Evolutionary conservation across 2,797 vertebrate species (phyloP).

Genomic region (Lycodopsis pacificus): DNA sequence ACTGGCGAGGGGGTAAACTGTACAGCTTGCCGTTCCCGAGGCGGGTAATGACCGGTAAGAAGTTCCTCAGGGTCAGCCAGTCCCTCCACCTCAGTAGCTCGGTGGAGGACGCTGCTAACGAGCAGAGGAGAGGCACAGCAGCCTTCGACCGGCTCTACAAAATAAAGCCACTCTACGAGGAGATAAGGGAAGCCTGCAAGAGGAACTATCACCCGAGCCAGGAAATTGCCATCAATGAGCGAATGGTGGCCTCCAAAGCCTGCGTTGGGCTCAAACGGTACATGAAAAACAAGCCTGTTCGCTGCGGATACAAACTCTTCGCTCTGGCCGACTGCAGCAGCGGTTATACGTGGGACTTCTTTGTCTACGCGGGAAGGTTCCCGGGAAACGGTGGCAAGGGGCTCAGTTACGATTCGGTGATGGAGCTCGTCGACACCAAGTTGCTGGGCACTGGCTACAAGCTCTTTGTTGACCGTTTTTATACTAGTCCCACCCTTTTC

Average conservation of each 20-base stretch:
- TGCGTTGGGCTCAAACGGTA: conserved; percentile 28
- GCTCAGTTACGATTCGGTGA: neutral
- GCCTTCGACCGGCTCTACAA: conserved; percentile 23
- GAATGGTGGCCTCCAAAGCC: conserved; percentile 38
- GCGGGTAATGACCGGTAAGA: neutral
- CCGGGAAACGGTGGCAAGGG: neutral
- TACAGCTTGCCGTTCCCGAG: neutral
- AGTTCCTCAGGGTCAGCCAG: neutral
- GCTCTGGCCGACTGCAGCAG: conserved; percentile 25
- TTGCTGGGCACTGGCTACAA: neutral
- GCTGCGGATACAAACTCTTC: conserved; percentile 50
- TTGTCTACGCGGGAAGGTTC: neutral
- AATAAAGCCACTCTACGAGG: conserved; percentile 43
- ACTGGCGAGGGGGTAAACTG: conserved; percentile 6
- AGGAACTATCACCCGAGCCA: conserved; percentile 30
- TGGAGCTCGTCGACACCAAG: neutral
- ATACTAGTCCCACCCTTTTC: neutral
- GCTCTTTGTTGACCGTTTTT: neutral
- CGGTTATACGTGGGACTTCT: neutral
- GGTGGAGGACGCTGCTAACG: neutral
- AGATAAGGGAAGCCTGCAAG: conserved; percentile 14
- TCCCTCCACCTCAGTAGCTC: neutral
- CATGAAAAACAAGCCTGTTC: conserved; percentile 46
- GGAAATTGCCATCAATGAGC: conserved; percentile 44
- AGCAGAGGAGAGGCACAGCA: neutral